Evolutionary conservation across 2,797 vertebrate genomes (phyloP).

Genomic region (Melanotaenia maccullochi): DNA sequence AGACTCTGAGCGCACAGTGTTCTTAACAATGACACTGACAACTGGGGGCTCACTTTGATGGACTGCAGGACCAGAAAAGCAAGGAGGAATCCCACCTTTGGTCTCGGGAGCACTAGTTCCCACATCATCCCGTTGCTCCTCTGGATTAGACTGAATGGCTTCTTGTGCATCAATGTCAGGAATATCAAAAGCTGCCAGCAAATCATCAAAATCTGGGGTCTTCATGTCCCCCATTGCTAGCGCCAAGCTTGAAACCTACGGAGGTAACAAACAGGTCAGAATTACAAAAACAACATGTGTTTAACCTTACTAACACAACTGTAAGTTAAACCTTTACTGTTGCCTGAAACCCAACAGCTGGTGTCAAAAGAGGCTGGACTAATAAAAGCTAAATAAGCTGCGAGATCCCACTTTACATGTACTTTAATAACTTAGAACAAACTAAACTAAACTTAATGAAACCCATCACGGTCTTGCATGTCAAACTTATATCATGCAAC

Average conservation of each 20-base stretch:
- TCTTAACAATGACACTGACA: slow-evolving; percentile 97
- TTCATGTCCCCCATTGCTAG: slow-evolving; percentile 98
- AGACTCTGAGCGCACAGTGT: slow-evolving; percentile 87
- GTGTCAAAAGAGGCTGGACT: background rate
- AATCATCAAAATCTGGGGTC: slow-evolving; percentile 98
- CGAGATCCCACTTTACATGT: background rate
- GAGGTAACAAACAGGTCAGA: slow-evolving; percentile 3
- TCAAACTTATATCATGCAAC: slow-evolving; percentile 55
- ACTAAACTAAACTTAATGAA: background rate
- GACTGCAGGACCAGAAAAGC: slow-evolving; percentile 55
- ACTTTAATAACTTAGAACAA: background rate
- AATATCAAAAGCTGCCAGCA: slow-evolving; percentile 96
- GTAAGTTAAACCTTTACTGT: background rate
- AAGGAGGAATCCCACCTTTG: slow-evolving; percentile 60
- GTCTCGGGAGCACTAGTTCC: slow-evolving; percentile 30
- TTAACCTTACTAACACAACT: background rate
- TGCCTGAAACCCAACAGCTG: background rate
- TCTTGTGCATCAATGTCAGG: slow-evolving; percentile 97
- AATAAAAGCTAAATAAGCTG: background rate
- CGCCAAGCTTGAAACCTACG: slow-evolving; percentile 72
- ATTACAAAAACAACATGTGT: background rate
- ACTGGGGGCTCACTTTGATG: slow-evolving; percentile 82
- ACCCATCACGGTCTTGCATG: background rate
- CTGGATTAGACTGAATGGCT: slow-evolving; percentile 91
- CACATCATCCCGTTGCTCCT: slow-evolving; percentile 78